Conservation (phyloP, 2,888 invertebrate species). For the Trisateles emortualis region DNA sequence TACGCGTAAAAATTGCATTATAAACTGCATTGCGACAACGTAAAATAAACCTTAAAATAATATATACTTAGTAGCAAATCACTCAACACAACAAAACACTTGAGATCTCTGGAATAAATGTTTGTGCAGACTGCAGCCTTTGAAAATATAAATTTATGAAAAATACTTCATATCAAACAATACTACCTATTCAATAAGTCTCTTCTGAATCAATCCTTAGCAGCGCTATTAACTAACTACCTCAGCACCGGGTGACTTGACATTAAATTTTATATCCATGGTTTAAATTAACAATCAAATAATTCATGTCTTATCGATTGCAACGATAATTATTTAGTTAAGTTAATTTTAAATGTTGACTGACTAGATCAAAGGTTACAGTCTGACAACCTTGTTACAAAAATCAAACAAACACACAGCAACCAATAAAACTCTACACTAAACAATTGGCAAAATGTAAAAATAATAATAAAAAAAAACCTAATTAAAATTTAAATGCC, state of each 20-base stretch:
- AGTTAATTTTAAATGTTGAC: neutral
- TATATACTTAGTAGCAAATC: constrained; percentile 35
- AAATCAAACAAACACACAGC: constrained; percentile 42
- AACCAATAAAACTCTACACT: constrained; percentile 37
- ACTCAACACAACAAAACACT: constrained; percentile 45
- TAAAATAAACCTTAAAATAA: constrained; percentile 26
- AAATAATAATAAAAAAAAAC: constrained; percentile 25
- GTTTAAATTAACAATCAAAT: too few relatives aligned
- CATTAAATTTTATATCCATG: too few relatives aligned
- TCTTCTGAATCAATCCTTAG: too few relatives aligned
- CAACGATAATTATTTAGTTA: too few relatives aligned
- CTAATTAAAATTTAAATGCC: constrained; percentile 64
- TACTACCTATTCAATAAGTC: too few relatives aligned
- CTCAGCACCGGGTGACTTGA: too few relatives aligned
- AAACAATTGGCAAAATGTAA: constrained; percentile 47
- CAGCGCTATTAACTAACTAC: too few relatives aligned
- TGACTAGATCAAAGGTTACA: constrained; percentile 12
- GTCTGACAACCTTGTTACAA: constrained; percentile 42
- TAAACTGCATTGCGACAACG: constrained; percentile 38
- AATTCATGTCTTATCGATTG: neutral
- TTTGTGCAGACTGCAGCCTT: constrained; percentile 39
- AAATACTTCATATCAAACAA: too few relatives aligned
- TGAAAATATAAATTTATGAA: neutral
- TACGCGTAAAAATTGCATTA: constrained; percentile 41
- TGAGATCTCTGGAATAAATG: constrained; percentile 46